These are phyloP conservation scores for Tanypteryx hageni DNA, from an alignment of 2,888 invertebrate genomes.

Conservation along the genomic window DNA sequence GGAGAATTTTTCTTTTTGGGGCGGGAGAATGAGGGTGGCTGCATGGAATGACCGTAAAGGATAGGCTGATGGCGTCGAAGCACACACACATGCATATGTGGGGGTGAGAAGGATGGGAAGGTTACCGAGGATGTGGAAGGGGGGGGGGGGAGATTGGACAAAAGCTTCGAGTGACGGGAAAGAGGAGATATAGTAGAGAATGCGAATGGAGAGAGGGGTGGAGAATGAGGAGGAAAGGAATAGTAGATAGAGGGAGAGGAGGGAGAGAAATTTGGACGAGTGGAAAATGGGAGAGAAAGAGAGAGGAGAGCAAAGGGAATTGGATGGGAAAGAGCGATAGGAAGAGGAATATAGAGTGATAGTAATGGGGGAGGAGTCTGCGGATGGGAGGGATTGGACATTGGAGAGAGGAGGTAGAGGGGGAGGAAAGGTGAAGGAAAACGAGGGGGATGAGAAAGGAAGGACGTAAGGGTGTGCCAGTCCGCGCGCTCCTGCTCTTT, in stretches of 20 bases:
- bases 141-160: background rate
- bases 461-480: background rate
- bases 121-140: conserved; percentile 7
- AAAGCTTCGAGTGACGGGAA: conserved; percentile 19
- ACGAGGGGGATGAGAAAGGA: background rate
- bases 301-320: background rate
- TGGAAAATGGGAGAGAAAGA: background rate
- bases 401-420: background rate
- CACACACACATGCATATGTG: too few relatives aligned
- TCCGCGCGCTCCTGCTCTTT: conserved; percentile 4
- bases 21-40: background rate
- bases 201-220: background rate
- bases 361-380: background rate
- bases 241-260: background rate
- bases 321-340: background rate
- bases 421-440: too few relatives aligned
- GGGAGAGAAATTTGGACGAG: background rate
- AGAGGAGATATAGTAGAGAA: background rate
- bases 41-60: conserved; percentile 15
- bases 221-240: background rate
- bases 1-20: background rate
- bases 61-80: background rate
- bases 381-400: background rate
- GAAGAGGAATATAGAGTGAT: background rate
- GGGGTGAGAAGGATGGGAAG: too few relatives aligned